Evolutionary conservation across 2,888 invertebrate species (phyloP).

Genomic region (Leptogaster cylindrica): DNA sequence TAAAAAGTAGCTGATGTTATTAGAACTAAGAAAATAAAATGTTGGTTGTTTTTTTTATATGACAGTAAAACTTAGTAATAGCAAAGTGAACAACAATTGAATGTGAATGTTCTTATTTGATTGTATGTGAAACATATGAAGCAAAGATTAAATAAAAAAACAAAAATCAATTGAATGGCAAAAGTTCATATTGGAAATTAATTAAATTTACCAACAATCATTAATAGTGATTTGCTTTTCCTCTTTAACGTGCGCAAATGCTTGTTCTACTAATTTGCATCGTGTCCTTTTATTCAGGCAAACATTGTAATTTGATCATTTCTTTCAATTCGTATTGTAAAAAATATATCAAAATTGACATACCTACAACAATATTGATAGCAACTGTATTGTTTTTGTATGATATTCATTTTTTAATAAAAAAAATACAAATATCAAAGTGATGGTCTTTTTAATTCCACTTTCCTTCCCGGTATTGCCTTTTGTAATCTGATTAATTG

Average conservation of each 20-base stretch:
- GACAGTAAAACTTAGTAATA: slow-evolving; percentile 30
- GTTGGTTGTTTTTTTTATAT: slow-evolving; percentile 37
- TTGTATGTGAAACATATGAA: slow-evolving; percentile 3
- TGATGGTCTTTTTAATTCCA: too few relatives aligned
- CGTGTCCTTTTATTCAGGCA: slow-evolving; percentile 21
- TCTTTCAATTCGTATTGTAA: slow-evolving; percentile 30
- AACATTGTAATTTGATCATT: slow-evolving; percentile 21
- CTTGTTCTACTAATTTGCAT: slow-evolving; percentile 26
- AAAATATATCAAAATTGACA: slow-evolving; percentile 38
- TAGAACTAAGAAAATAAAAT: slow-evolving; percentile 21
- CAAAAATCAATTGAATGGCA: slow-evolving; percentile 1
- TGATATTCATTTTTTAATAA: slow-evolving; percentile 44
- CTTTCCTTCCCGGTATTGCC: too few relatives aligned
- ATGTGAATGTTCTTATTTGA: slow-evolving; percentile 11
- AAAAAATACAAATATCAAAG: slow-evolving; percentile 37
- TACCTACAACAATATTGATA: slow-evolving; percentile 36
- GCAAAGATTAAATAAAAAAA: slow-evolving; percentile 5
- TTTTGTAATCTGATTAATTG: too few relatives aligned
- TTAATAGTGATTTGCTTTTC: slow-evolving; percentile 1
- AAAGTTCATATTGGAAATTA: slow-evolving; percentile 1
- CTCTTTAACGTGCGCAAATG: slow-evolving; percentile 6
- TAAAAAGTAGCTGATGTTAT: slow-evolving; percentile 37
- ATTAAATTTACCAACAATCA: not conserved
- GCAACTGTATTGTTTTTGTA: slow-evolving; percentile 42
- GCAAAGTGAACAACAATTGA: slow-evolving; percentile 20